Evolutionary conservation across 2,113 vertebrate genomes (phyloP).

Genomic region (Engystomops pustulosus): DNA sequence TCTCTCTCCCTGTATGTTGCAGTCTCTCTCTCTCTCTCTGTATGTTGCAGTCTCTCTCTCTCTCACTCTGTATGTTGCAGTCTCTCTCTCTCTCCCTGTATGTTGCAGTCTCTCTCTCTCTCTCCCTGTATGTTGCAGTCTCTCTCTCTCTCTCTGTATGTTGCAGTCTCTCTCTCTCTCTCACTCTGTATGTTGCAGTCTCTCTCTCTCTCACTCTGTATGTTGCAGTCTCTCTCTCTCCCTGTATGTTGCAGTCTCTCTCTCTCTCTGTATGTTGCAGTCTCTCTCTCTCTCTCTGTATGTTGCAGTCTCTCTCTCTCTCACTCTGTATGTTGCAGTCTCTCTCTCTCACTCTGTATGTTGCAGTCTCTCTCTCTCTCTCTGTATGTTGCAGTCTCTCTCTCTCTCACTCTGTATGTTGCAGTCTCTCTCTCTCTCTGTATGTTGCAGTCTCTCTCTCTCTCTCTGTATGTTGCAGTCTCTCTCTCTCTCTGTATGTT

Average conservation of each 20-base stretch:
- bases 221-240: too few relatives aligned
- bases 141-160: too few relatives aligned
- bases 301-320: background rate
- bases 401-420: background rate
- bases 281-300: background rate
- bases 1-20: too few relatives aligned
- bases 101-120: background rate
- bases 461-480: too few relatives aligned
- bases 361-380: too few relatives aligned
- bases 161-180: too few relatives aligned
- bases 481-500: background rate
- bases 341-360: constrained; percentile 36
- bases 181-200: too few relatives aligned
- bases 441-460: background rate
- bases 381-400: background rate
- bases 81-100: background rate
- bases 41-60: too few relatives aligned
- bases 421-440: background rate
- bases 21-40: too few relatives aligned
- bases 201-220: too few relatives aligned
- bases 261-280: background rate
- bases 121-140: background rate
- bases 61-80: background rate
- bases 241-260: background rate
- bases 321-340: background rate